Evolutionary conservation across 2,797 vertebrate genomes (phyloP).

Genomic region (Zalophus californianus): DNA sequence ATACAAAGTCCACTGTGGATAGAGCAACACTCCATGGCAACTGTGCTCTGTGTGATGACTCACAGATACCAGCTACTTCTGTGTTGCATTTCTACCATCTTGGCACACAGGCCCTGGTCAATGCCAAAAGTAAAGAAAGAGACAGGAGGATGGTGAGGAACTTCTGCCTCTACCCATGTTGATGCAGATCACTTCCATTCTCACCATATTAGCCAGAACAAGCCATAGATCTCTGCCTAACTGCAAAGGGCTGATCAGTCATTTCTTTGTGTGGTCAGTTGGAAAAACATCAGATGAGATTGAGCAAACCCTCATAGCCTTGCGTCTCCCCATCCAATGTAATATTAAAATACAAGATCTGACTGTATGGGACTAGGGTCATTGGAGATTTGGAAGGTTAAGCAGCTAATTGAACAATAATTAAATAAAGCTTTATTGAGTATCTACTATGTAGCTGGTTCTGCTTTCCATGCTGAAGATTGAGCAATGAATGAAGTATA

Average conservation of each 20-base stretch:
- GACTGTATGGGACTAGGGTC: neutral
- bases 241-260: neutral
- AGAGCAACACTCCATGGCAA: neutral
- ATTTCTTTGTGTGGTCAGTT: neutral
- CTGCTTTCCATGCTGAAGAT: neutral
- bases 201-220: fast-evolving
- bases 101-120: fast-evolving
- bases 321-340: neutral
- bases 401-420: neutral
- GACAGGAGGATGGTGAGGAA: neutral
- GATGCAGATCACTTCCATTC: neutral
- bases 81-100: neutral
- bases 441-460: neutral
- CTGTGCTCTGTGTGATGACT: neutral
- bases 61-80: neutral
- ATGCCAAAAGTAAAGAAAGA: neutral
- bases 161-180: neutral
- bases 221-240: fast-evolving
- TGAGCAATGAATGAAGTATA: neutral
- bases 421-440: neutral
- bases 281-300: neutral
- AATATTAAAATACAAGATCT: neutral
- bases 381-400: neutral
- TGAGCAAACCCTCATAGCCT: neutral
- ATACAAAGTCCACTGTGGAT: fast-evolving